These are phyloP conservation scores for Cryptosula pallasiana DNA, from an alignment of 2,888 invertebrate genomes.

Conservation along the genomic window DNA sequence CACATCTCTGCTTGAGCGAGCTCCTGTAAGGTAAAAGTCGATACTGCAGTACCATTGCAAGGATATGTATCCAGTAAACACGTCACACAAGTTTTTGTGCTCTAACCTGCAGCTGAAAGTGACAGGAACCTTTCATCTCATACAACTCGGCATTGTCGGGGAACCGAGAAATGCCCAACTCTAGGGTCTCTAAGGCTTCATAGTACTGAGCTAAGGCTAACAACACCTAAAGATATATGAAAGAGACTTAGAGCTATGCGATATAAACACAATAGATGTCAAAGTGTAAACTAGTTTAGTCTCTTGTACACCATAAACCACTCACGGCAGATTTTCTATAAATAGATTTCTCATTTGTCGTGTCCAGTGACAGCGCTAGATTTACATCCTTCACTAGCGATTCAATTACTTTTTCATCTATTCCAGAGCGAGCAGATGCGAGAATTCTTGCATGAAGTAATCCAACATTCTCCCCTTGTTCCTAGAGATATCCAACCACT, in stretches of 20 bases:
- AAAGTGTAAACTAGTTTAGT: too few relatives aligned
- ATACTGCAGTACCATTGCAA: too few relatives aligned
- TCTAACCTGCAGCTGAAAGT: not conserved
- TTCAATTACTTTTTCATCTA: slow-evolving; percentile 18
- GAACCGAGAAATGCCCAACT: not conserved
- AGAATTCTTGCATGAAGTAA: slow-evolving; percentile 39
- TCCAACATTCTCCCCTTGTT: slow-evolving; percentile 32
- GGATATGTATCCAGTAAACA: too few relatives aligned
- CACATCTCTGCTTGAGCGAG: slow-evolving; percentile 38
- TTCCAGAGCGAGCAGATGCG: slow-evolving; percentile 37
- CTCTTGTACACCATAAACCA: not conserved
- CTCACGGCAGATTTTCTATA: slow-evolving; percentile 11
- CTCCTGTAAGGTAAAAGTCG: too few relatives aligned
- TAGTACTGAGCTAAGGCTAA: not conserved
- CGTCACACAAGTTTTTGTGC: too few relatives aligned
- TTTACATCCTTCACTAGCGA: not conserved
- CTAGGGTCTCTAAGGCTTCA: not conserved
- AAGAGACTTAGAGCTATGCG: too few relatives aligned
- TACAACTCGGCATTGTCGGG: not conserved
- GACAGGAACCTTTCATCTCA: slow-evolving; percentile 15
- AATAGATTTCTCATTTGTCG: not conserved
- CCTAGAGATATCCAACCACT: slow-evolving; percentile 26
- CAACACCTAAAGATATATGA: not conserved
- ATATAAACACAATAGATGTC: too few relatives aligned
- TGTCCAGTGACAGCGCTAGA: not conserved